These are phyloP conservation scores for Amphipoea lucens DNA, from an alignment of 2,888 invertebrate species.

Conservation along the genomic window DNA sequence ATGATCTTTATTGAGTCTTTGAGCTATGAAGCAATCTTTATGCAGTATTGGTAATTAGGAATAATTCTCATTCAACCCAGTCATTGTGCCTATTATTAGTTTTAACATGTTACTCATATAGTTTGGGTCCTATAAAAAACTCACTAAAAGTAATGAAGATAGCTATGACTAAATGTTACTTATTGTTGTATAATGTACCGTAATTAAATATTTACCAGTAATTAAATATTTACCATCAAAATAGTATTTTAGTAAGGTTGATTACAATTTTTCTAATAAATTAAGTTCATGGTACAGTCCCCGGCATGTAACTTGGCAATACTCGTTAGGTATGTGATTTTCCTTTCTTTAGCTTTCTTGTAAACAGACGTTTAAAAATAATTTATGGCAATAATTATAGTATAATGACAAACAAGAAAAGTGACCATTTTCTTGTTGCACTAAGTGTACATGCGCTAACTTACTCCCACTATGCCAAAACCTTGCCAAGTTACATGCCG, in stretches of 20 bases:
- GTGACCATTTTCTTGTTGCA: too few relatives aligned
- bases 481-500: too few relatives aligned
- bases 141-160: conserved; percentile 8
- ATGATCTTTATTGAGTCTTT: conserved; percentile 8
- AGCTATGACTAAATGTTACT: conserved; percentile 16
- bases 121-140: background rate
- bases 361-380: too few relatives aligned
- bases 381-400: too few relatives aligned
- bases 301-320: too few relatives aligned
- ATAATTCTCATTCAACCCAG: background rate
- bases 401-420: too few relatives aligned
- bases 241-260: background rate
- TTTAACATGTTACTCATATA: conserved; percentile 7
- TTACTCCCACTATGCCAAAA: too few relatives aligned
- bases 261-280: background rate
- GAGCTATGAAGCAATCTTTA: background rate
- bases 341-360: too few relatives aligned
- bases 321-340: too few relatives aligned
- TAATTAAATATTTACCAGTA: background rate
- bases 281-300: background rate
- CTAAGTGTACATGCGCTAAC: too few relatives aligned
- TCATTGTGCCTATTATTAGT: background rate
- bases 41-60: background rate
- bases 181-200: background rate
- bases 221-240: background rate